Conservation (phyloP, 2,797 vertebrate species). For the Spatula versicolor region DNA sequence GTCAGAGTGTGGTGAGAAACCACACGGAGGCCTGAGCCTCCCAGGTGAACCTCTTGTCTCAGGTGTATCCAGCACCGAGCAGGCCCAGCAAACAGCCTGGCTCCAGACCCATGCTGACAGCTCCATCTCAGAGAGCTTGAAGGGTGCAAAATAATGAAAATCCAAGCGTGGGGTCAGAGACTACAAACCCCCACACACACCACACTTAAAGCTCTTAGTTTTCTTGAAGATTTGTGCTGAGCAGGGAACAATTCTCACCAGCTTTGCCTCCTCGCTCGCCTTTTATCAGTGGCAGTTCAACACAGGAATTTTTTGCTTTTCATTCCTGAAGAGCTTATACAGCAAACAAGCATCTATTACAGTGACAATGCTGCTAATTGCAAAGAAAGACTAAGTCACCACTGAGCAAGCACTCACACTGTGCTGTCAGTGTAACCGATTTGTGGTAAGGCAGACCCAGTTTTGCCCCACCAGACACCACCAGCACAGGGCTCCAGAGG, state of each 20-base stretch:
- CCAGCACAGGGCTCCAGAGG: not conserved
- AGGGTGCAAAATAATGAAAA: not conserved
- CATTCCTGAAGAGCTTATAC: not conserved
- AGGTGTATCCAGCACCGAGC: rapidly evolving
- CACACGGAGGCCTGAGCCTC: rapidly evolving
- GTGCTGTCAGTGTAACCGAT: rapidly evolving
- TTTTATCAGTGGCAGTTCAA: not conserved
- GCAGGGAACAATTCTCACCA: not conserved
- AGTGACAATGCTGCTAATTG: not conserved
- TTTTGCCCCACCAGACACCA: not conserved
- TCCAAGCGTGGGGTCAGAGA: too few species aligned
- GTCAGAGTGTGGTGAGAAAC: not conserved
- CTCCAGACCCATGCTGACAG: rapidly evolving
- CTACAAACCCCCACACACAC: too few species aligned
- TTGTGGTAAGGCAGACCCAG: too few species aligned
- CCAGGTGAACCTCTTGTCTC: not conserved
- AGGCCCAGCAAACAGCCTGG: not conserved
- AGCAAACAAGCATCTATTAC: not conserved
- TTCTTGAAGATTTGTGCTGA: not conserved
- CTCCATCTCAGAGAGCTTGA: not conserved
- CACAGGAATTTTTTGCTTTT: not conserved
- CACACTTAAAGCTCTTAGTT: too few species aligned
- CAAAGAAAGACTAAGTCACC: not conserved
- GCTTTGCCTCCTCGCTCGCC: not conserved
- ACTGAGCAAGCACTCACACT: not conserved